Evolutionary conservation across 2,888 invertebrate genomes (phyloP).

Genomic region (Tethea ocularis): DNA sequence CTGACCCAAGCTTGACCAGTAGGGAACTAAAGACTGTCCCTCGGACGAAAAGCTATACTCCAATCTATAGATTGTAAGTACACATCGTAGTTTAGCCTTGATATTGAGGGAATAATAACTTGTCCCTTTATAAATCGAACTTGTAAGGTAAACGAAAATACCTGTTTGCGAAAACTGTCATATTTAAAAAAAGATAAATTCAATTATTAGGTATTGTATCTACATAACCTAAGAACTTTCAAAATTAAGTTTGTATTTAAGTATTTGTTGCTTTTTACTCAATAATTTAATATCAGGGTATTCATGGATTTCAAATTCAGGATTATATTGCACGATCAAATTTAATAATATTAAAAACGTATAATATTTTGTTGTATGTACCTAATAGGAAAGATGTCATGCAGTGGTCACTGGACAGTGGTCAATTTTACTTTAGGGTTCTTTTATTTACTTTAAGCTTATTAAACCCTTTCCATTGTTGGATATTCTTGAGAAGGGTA

Average conservation of each 20-base stretch:
- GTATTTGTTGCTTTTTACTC: too few species aligned
- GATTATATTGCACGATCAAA: neutral
- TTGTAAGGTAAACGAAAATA: neutral
- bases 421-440: conserved; percentile 66
- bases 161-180: neutral
- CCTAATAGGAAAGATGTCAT: conserved; percentile 28
- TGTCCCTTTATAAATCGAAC: neutral
- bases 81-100: conserved; percentile 45
- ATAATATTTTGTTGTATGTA: too few species aligned
- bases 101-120: conserved; percentile 27
- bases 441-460: conserved; percentile 79
- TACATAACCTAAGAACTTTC: too few species aligned
- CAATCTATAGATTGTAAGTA: conserved; percentile 61
- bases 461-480: conserved; percentile 78
- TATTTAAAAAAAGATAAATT: neutral
- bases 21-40: conserved; percentile 21
- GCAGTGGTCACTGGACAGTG: conserved; percentile 60
- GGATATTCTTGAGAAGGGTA: conserved; percentile 69
- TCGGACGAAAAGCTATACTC: conserved; percentile 36
- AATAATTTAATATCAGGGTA: too few species aligned
- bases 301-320: too few species aligned
- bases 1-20: conserved; percentile 78
- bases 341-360: neutral
- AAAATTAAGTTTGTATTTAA: too few species aligned
- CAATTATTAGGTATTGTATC: neutral